Base-by-base conservation (phyloP, 2,797 vertebrate species). In the Remorina albescens region DNA sequence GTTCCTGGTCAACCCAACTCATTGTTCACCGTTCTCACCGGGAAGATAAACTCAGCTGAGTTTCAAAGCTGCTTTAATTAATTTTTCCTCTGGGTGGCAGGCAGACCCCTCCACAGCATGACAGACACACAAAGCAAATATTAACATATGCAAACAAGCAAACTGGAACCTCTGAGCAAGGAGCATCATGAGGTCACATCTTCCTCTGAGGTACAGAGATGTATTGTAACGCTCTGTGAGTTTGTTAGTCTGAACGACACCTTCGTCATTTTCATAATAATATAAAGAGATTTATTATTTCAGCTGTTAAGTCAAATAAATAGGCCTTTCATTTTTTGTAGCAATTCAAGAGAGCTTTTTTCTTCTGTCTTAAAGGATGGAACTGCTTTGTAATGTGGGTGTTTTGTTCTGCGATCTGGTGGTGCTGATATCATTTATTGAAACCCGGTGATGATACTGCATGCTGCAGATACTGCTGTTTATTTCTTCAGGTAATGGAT, bases 401-500 rank as follows among this genome's bases (percentile, higher is more conserved):
- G 23, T 44, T 44, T 30, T n/a, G 11, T 44, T 46, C 23, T 6
- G 18, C n/a, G 18, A 2, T 49, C 19, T 25, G 32, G 50, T 53
- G 10, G 5, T 28, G 8, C 32, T 36, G 10, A 59, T 4, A 37
- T 36, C n/a, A 11, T 13, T 49, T 18, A 36, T 6, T 23, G 42
- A 49, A 16, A 50, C 16, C n/a, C 44, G 53, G 36, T 1, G 15
- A 23, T 32, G 41, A n/a, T 19, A 5, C 51, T 55, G 53, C 42
- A 49, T 37, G 8, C 16, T 58, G 56, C 56, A 32, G 19, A 69
- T 50, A 41, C 19, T 30, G 67, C 18, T 42, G 56, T 57, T 58
- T 60, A 44, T 50, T 23, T 6, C 36, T 53, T 50, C 13, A 61
- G 47, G 46, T 12, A 9, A 25, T 65, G 7, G n/a, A 46, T n/a